Evolutionary conservation across 2,797 vertebrate species (phyloP).

Genomic region (Mus minutoides): DNA sequence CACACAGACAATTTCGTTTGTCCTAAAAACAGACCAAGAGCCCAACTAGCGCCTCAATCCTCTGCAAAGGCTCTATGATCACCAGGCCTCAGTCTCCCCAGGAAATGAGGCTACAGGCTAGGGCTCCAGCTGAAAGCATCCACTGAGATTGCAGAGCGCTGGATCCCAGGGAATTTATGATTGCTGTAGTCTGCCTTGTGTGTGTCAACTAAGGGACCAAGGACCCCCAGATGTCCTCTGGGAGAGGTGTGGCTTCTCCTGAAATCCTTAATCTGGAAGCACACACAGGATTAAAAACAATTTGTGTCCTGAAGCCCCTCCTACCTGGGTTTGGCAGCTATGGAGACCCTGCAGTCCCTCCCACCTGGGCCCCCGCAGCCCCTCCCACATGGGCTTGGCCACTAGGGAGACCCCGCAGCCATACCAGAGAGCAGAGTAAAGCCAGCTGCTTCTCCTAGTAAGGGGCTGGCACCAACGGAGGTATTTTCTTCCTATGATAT

Average conservation of each 20-base stretch:
- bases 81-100: background rate
- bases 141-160: too few species aligned
- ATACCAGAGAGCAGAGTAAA: background rate
- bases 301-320: background rate
- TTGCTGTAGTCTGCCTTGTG: accelerated
- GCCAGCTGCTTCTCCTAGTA: accelerated
- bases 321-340: too few species aligned
- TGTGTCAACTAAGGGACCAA: accelerated
- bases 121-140: background rate
- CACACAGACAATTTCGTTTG: accelerated
- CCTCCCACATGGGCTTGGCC: accelerated
- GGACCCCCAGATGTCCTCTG: background rate
- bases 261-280: accelerated
- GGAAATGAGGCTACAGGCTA: too few species aligned
- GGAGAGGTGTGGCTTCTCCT: accelerated
- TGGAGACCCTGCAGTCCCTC: background rate
- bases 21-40: accelerated
- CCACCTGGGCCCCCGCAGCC: accelerated
- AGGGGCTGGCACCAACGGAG: accelerated
- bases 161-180: too few species aligned
- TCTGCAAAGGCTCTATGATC: background rate
- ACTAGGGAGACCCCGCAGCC: background rate
- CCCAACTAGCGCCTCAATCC: accelerated
- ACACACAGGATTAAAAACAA: accelerated
- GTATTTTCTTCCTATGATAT: background rate